phyloP scores from a whole-genome alignment of 2,888 invertebrate genomes.

The Mermis nigrescens region DNA sequence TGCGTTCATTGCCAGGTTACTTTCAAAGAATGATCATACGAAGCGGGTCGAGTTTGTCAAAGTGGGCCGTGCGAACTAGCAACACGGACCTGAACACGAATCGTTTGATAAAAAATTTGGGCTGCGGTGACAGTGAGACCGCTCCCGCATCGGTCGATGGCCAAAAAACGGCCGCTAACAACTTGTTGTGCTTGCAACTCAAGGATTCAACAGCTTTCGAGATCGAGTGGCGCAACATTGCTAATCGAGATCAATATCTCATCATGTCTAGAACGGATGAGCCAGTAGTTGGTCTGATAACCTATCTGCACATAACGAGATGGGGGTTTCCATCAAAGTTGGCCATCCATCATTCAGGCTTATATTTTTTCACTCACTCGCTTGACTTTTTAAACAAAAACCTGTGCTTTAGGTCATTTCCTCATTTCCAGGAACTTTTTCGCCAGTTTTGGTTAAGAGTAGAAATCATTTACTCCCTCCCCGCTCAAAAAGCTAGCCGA shows the following conservation, averaged over 20 bases:
- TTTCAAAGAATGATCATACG: conserved; percentile 12
- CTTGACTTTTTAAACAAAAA: no score
- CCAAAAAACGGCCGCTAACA: background rate
- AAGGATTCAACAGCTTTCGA: background rate
- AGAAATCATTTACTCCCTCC: no score
- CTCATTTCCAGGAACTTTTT: no score
- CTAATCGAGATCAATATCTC: background rate
- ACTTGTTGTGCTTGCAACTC: background rate
- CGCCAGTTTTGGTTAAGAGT: no score
- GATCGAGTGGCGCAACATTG: background rate
- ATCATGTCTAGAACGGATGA: no score
- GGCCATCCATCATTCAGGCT: no score
- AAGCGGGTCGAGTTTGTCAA: conserved; percentile 14
- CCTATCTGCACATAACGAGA: no score
- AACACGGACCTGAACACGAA: conserved; percentile 15
- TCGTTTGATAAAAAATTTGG: conserved; percentile 2
- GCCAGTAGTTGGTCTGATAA: background rate
- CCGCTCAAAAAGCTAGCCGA: no score
- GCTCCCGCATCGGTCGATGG: background rate
- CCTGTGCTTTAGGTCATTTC: no score
- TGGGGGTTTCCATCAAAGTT: no score
- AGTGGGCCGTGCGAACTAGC: conserved; percentile 14
- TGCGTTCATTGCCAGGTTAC: conserved; percentile 17
- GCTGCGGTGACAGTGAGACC: conserved; percentile 8
- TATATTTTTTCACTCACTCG: no score